phyloP scores from a whole-genome alignment of 2,797 vertebrate genomes.

The Rhincodon typus region DNA sequence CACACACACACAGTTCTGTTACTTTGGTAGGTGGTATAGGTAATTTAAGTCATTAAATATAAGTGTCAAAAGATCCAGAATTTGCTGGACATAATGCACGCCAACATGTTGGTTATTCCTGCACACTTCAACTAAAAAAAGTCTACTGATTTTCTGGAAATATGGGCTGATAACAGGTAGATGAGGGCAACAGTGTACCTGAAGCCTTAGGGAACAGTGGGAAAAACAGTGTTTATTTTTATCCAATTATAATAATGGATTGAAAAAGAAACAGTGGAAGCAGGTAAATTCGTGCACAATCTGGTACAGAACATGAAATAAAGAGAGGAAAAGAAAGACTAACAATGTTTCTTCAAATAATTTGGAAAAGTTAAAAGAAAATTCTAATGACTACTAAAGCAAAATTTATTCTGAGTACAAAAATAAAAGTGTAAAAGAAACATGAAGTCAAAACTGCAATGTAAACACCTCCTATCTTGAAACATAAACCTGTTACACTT shows the following conservation, averaged over 20 bases:
- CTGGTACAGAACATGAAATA: not conserved
- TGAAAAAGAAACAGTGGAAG: not conserved
- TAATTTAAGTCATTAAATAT: not conserved
- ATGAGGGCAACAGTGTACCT: not conserved
- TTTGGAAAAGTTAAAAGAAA: not conserved
- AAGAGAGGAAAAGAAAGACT: not conserved
- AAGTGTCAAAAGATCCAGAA: not conserved
- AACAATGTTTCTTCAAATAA: not conserved
- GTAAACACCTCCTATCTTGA: not conserved
- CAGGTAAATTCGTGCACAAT: not conserved
- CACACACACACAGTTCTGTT: not conserved
- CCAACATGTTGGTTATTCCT: not conserved
- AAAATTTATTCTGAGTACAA: not conserved
- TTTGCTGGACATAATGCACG: not conserved
- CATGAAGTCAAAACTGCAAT: not conserved
- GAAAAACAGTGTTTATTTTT: not conserved
- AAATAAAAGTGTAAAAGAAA: not conserved
- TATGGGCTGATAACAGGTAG: not conserved
- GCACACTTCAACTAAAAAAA: not conserved
- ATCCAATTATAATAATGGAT: not conserved
- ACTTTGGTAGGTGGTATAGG: not conserved
- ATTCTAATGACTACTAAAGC: not conserved
- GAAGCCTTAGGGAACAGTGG: too few species aligned
- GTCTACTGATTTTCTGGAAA: not conserved
- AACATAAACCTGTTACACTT: not conserved